Conservation (phyloP, 2,888 invertebrate genomes). For the Lithodes maja region DNA sequence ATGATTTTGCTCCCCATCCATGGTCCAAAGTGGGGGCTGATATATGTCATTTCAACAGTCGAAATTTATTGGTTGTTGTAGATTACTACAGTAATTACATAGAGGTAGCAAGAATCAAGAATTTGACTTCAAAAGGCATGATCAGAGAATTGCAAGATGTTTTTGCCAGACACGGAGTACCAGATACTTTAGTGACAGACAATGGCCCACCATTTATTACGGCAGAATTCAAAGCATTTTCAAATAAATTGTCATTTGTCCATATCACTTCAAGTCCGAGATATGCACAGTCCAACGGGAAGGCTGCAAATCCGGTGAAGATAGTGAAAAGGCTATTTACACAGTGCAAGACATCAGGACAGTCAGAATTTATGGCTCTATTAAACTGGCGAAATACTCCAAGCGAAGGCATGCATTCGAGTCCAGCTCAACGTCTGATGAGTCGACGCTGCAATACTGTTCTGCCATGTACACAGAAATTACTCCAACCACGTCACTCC, state of each 20-base stretch:
- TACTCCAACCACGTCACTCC: background rate
- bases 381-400: conserved; percentile 20
- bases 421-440: conserved; percentile 9
- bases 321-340: background rate
- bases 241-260: conserved; percentile 2
- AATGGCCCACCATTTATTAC: conserved; percentile 7
- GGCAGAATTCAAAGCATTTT: conserved; percentile 1
- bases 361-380: conserved; percentile 14
- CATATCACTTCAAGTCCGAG: conserved; percentile 9
- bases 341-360: background rate
- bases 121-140: background rate
- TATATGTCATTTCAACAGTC: background rate
- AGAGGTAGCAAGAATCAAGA: background rate
- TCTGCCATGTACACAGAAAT: background rate
- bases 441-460: conserved; percentile 10
- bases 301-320: conserved; percentile 13
- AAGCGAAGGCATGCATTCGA: background rate
- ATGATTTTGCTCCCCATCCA: conserved; percentile 22
- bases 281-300: conserved; percentile 30
- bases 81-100: conserved; percentile 24
- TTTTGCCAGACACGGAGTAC: conserved; percentile 10
- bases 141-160: conserved; percentile 9
- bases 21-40: conserved; percentile 25
- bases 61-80: background rate
- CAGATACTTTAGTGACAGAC: conserved; percentile 8